phyloP scores from a whole-genome alignment of 2,113 vertebrate genomes.

The Tragulus kanchil region DNA sequence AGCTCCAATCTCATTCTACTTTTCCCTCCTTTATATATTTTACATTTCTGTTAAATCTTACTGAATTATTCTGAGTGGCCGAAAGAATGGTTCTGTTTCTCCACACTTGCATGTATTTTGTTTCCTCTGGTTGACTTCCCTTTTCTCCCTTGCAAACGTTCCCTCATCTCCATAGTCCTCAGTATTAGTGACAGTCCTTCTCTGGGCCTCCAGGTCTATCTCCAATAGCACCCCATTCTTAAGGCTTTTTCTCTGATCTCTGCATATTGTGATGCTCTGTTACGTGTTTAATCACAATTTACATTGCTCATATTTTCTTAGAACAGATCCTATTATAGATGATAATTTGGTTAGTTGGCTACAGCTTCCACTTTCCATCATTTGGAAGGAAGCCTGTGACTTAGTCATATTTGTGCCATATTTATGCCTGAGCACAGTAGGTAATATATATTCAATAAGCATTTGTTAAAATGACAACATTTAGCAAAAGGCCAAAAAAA shows the following conservation, averaged over 20 bases:
- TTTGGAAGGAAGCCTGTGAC: background rate
- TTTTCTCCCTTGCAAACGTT: background rate
- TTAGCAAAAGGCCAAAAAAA: slow-evolving; percentile 47
- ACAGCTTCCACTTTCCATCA: background rate
- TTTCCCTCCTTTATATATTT: background rate
- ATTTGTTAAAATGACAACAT: slow-evolving; percentile 57
- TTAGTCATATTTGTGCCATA: background rate
- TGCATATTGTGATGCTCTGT: background rate
- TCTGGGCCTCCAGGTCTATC: background rate
- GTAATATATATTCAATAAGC: slow-evolving; percentile 8
- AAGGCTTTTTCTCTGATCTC: background rate
- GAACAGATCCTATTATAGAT: background rate
- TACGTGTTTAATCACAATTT: background rate
- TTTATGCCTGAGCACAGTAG: background rate
- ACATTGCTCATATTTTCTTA: background rate
- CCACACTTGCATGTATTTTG: background rate
- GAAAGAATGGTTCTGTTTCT: background rate
- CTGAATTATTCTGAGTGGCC: background rate
- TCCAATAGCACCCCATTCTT: background rate
- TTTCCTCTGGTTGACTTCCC: background rate
- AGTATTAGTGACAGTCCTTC: background rate
- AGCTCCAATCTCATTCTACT: background rate
- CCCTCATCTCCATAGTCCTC: background rate
- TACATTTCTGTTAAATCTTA: background rate
- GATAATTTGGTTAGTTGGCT: background rate